Conservation (phyloP, 2,888 invertebrate genomes). For the Vanessa cardui region DNA sequence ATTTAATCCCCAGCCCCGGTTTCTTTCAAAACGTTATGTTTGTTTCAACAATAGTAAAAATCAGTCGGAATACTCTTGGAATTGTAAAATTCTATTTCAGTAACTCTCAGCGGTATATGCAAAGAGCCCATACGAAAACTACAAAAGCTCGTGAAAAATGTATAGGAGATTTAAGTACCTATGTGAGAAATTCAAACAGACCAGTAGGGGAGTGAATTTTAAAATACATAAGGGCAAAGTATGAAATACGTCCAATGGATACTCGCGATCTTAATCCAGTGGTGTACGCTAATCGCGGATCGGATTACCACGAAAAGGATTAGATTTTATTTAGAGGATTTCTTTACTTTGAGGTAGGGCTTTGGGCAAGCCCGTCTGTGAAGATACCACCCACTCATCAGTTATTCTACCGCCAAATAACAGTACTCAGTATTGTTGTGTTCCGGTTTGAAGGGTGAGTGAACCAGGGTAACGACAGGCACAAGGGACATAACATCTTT, state of each 20-base stretch:
- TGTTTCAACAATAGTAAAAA: slow-evolving; percentile 29
- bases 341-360: too few relatives aligned
- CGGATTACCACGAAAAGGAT: not conserved
- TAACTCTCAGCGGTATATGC: slow-evolving; percentile 37
- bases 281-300: not conserved
- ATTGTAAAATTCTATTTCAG: slow-evolving; percentile 37
- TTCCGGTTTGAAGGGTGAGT: too few relatives aligned
- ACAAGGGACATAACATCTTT: too few relatives aligned
- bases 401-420: too few relatives aligned
- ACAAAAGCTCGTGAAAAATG: slow-evolving; percentile 40
- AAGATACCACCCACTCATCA: too few relatives aligned
- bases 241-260: slow-evolving; percentile 1
- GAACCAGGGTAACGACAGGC: too few relatives aligned
- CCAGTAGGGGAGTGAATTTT: slow-evolving; percentile 19
- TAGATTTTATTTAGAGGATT: not conserved
- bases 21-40: not conserved
- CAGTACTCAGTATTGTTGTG: too few relatives aligned
- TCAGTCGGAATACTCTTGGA: slow-evolving; percentile 24
- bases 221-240: slow-evolving; percentile 12
- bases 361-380: too few relatives aligned
- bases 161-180: slow-evolving; percentile 37
- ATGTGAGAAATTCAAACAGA: slow-evolving; percentile 30
- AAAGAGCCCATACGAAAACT: slow-evolving; percentile 34
- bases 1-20: not conserved
- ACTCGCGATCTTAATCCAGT: not conserved